Evolutionary conservation across 2,797 vertebrate genomes (phyloP), one percentile per base, ranked within the genome.

Genomic region (Gymnothorax reevesii): DNA sequence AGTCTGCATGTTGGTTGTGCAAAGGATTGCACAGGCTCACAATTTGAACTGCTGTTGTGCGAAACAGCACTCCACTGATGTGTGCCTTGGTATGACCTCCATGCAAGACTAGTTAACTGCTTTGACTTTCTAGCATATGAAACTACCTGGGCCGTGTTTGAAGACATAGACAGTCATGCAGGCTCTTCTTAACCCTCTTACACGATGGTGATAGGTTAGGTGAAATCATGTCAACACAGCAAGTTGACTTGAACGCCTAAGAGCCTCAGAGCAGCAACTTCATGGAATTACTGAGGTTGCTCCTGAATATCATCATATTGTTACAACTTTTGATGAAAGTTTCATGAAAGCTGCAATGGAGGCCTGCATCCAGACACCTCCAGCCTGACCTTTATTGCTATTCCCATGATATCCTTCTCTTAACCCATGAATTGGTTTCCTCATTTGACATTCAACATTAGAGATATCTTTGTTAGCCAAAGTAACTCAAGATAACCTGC

Each of bases 361-460:
- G 60, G 59, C 77, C 42, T 83, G 64, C 20, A 49, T 59, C 33
- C 64, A 49, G 54, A 7, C 1, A 27, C 20, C 73, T 54, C 82
- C 6, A 83, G 22, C 54, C 54, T 83, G 17, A 27, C 42, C 55
- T 54, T 80, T 42, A 27, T 17, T 55, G 25, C 25, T 9, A 55
- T 82, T 66, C 49, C 66, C 85, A 82, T 82, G 49, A 66, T 25
- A 3, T 80, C 33, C 59, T 77, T 17, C 25, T 17, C 33, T 69
- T 71, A 59, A 20, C 54, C 25, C 33, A 55, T 59, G 12, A 3
- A 60, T 60, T 42, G 12, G 64, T 33, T 54, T 17, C 73, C 55
- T 73, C 75, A 69, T 25, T 12, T 83, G 82, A 73, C 15, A 87
- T 33, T 83, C 80, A 57, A 62, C 52, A 15, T 86, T 83, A 54